These are phyloP conservation scores for Coreius guichenoti DNA, from an alignment of 2,797 vertebrate genomes.

Conservation along the genomic window DNA sequence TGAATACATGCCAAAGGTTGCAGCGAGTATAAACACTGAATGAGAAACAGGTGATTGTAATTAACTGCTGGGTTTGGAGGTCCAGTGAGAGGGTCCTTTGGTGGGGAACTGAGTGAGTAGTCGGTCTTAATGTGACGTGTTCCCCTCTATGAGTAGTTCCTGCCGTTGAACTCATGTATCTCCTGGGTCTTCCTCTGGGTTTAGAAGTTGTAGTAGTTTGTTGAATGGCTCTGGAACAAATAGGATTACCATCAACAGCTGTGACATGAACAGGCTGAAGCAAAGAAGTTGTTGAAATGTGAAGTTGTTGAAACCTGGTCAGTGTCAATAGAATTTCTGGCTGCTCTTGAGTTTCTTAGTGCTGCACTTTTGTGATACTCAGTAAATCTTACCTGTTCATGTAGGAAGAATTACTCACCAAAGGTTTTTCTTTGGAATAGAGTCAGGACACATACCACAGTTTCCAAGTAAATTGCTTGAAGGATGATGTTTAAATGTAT, in stretches of 20 bases:
- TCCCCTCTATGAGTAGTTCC: background rate
- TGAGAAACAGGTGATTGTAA: conserved; percentile 10
- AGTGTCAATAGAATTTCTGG: conserved; percentile 13
- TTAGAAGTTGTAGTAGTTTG: background rate
- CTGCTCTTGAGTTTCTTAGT: background rate
- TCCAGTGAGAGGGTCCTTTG: background rate
- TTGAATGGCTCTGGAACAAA: conserved; percentile 18
- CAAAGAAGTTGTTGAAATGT: conserved; percentile 14
- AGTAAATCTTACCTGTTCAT: background rate
- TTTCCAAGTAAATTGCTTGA: background rate
- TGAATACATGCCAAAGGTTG: background rate
- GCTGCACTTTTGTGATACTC: background rate
- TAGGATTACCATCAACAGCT: conserved; percentile 17
- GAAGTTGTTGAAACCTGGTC: conserved; percentile 21
- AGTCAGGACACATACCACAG: background rate
- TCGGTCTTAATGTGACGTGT: conserved; percentile 20
- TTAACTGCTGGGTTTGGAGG: conserved; percentile 2
- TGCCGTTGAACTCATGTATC: background rate
- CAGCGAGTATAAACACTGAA: conserved; percentile 1
- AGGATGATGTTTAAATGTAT: background rate
- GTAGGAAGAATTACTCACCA: background rate
- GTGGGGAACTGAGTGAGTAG: background rate
- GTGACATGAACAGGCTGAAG: conserved; percentile 8
- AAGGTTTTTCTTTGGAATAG: background rate
- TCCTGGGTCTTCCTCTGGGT: conserved; percentile 25